Percentiles rank a stretch among this genome's conserved stretches.
Evolutionary conservation across 2,797 vertebrate species (phyloP).

Genomic region (Menidia menidia): DNA sequence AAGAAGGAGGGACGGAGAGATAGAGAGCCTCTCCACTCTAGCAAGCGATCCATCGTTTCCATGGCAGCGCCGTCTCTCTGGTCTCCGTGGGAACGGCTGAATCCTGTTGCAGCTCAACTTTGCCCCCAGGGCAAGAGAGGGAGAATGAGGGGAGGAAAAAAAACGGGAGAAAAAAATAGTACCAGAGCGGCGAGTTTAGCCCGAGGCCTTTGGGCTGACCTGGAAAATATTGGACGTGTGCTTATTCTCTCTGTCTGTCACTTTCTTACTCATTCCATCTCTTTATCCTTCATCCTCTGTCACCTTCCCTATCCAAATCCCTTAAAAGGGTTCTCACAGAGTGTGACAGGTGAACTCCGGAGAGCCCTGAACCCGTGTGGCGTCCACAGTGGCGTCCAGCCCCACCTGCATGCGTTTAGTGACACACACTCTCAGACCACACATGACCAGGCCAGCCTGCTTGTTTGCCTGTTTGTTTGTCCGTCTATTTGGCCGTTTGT

Average conservation of each 20-base stretch:
- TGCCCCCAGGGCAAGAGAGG: constrained; percentile 69
- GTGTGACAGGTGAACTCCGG: constrained; percentile 27
- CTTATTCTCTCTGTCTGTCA: constrained; percentile 49
- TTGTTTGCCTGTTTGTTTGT: constrained; percentile 47
- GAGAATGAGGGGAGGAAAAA: constrained; percentile 15
- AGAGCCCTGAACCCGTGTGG: constrained; percentile 19
- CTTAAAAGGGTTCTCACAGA: constrained; percentile 15
- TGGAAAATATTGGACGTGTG: constrained; percentile 77
- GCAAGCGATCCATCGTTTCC: constrained; percentile 83
- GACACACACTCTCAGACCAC: not conserved
- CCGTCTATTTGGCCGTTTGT: constrained; percentile 57
- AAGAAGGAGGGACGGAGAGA: constrained; percentile 39
- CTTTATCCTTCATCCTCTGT: constrained; percentile 13
- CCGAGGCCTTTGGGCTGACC: constrained; percentile 73
- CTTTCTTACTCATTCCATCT: not conserved
- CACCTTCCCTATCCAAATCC: constrained; percentile 40
- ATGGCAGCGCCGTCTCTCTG: constrained; percentile 83
- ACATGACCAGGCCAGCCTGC: constrained; percentile 20
- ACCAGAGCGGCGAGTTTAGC: constrained; percentile 74
- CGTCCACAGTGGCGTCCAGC: constrained; percentile 1
- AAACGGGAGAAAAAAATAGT: constrained; percentile 59
- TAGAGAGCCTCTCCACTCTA: constrained; percentile 61
- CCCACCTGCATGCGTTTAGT: not conserved
- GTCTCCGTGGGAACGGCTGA: constrained; percentile 85
- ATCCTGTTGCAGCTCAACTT: constrained; percentile 84